These are phyloP conservation scores for Drosophila ironensis DNA, from an alignment of 1,140 invertebrate species.

Conservation along the genomic window DNA sequence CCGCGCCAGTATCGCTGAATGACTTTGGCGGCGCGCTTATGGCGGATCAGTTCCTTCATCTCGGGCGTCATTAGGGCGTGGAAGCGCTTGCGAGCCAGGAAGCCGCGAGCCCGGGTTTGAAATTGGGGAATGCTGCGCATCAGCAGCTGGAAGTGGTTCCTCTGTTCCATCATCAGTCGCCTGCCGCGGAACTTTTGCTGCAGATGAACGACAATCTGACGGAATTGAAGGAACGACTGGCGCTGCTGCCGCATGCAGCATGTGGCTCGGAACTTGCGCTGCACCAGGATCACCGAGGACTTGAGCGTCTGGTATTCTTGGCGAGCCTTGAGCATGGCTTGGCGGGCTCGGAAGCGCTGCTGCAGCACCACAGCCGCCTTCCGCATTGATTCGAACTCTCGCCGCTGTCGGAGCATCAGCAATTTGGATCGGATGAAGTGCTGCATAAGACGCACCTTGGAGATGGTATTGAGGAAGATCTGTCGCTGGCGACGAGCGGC, in stretches of 20 bases:
- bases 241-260: constrained; percentile 63
- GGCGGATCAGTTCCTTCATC: constrained; percentile 81
- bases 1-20: constrained; percentile 88
- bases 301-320: constrained; percentile 70
- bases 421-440: constrained; percentile 64
- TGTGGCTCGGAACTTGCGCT: constrained; percentile 81
- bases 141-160: constrained; percentile 40
- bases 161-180: constrained; percentile 68
- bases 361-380: constrained; percentile 83
- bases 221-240: constrained; percentile 70
- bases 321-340: constrained; percentile 60
- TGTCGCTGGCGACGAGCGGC: constrained; percentile 51
- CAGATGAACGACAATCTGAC: constrained; percentile 73
- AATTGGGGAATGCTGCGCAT: constrained; percentile 71
- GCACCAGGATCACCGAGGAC: constrained; percentile 64
- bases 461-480: constrained; percentile 59
- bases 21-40: constrained; percentile 84
- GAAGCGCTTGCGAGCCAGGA: constrained; percentile 82
- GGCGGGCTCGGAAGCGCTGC: constrained; percentile 82
- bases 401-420: constrained; percentile 42
- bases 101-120: constrained; percentile 82
- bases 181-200: constrained; percentile 83
- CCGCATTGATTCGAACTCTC: constrained; percentile 78
- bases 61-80: constrained; percentile 82
- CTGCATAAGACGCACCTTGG: constrained; percentile 79